Percentiles rank a stretch among this genome's conserved stretches.
Conservation (phyloP, 2,797 vertebrate genomes). For the Glyptemys insculpta region DNA sequence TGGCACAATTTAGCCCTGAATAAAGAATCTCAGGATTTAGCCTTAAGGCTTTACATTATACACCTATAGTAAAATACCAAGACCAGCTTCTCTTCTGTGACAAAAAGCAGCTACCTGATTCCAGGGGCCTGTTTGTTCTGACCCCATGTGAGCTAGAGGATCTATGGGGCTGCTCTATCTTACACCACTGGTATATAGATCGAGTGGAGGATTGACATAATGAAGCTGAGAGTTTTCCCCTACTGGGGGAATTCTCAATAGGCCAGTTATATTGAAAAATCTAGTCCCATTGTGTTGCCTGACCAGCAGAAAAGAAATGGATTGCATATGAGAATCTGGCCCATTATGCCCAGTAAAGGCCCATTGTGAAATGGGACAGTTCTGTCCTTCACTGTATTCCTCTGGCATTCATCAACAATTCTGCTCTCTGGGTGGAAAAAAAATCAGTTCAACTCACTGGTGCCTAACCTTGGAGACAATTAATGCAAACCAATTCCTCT, state of each 20-base stretch:
- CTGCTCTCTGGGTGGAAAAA: neutral
- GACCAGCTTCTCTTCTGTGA: neutral
- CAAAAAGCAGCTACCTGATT: neutral
- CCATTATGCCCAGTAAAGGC: neutral
- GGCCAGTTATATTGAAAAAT: neutral
- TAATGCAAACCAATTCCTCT: neutral
- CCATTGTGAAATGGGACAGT: neutral
- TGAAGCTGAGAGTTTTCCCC: neutral
- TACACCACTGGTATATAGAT: neutral
- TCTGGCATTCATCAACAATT: neutral
- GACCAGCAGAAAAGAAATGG: neutral
- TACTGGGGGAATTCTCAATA: neutral
- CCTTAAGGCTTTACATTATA: neutral
- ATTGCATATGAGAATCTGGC: neutral
- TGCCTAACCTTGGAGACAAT: neutral
- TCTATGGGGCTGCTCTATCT: neutral
- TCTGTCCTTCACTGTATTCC: neutral
- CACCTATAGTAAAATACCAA: neutral
- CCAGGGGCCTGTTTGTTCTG: neutral
- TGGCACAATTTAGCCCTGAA: neutral
- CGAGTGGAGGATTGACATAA: neutral
- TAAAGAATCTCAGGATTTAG: neutral
- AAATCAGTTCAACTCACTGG: neutral
- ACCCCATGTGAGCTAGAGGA: neutral
- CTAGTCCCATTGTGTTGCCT: fast-evolving